A percentile compares a stretch with the other conserved stretches of the same genome.
Evolutionary conservation across 2,797 vertebrate genomes (phyloP).

Genomic region (Sarcoramphus papa): DNA sequence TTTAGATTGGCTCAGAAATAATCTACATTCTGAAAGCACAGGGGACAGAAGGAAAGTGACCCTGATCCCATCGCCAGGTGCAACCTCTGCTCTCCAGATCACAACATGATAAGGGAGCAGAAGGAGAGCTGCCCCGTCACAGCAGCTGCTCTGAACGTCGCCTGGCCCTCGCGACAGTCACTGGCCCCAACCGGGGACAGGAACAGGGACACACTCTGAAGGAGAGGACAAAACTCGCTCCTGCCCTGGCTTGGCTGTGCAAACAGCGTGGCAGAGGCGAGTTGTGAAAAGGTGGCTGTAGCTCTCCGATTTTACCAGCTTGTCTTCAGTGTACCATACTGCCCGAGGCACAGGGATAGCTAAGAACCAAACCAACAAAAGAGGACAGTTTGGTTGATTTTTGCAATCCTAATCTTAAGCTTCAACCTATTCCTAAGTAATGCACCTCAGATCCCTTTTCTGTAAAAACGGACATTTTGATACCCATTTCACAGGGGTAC

Average conservation of each 20-base stretch:
- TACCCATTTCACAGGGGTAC: not conserved
- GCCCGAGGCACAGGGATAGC: accelerated
- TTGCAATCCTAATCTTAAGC: not conserved
- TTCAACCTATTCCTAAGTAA: not conserved
- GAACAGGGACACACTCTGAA: not conserved
- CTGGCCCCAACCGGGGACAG: not conserved
- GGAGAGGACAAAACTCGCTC: not conserved
- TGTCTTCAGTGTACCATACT: accelerated
- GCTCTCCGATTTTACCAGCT: not conserved
- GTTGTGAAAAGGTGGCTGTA: not conserved
- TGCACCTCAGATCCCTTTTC: not conserved
- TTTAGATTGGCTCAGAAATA: not conserved
- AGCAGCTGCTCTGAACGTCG: not conserved
- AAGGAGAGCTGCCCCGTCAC: not conserved
- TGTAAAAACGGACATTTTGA: not conserved
- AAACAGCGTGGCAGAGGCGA: not conserved
- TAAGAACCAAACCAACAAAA: not conserved
- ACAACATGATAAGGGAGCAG: not conserved
- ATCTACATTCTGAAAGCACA: not conserved
- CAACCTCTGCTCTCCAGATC: not conserved
- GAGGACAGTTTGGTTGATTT: not conserved
- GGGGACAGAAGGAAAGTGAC: not conserved
- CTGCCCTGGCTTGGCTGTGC: not conserved
- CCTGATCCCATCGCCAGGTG: not conserved
- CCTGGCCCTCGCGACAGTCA: not conserved